Evolutionary conservation across 2,113 vertebrate genomes (phyloP).

Genomic region (Cololabis saira): DNA sequence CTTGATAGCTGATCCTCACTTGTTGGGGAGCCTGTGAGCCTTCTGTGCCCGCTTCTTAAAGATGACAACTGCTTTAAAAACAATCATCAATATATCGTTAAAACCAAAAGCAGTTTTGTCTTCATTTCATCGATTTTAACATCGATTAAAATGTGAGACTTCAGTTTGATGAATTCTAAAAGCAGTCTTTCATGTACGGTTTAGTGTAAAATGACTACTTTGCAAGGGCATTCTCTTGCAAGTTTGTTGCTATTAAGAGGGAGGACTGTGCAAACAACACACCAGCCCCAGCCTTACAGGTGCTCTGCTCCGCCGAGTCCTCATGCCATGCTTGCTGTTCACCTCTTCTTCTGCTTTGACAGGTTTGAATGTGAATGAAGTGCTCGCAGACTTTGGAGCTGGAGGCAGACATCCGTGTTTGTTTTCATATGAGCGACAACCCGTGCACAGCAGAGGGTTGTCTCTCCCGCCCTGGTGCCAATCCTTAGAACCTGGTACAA

Average conservation of each 20-base stretch:
- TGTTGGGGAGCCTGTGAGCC: conserved; percentile 91
- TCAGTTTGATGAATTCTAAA: not conserved
- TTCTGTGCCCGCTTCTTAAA: conserved; percentile 95
- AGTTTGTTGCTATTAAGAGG: too few relatives aligned
- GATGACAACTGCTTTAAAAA: conserved; percentile 89
- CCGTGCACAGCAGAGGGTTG: conserved; percentile 90
- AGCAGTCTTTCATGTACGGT: not conserved
- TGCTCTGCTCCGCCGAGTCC: conserved; percentile 94
- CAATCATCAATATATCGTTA: not conserved
- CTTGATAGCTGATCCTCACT: conserved; percentile 90
- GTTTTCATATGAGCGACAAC: conserved; percentile 93
- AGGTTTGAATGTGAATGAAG: conserved; percentile 97
- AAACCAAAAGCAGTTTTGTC: conserved; percentile 1
- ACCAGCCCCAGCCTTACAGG: conserved; percentile 82
- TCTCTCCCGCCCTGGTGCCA: conserved; percentile 95
- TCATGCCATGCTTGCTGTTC: conserved; percentile 97
- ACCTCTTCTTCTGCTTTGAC: conserved; percentile 97
- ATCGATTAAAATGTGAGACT: not conserved
- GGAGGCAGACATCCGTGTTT: conserved; percentile 95
- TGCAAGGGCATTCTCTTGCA: too few relatives aligned
- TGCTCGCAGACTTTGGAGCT: conserved; percentile 89
- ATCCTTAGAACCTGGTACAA: conserved; percentile 91
- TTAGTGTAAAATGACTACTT: too few relatives aligned
- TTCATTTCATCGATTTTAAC: not conserved
- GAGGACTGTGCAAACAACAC: not conserved